A percentile compares a stretch with the other conserved stretches of the same genome.
Evolutionary conservation across 2,797 vertebrate genomes (phyloP).

Genomic region (Scolopax bukidnonensis): DNA sequence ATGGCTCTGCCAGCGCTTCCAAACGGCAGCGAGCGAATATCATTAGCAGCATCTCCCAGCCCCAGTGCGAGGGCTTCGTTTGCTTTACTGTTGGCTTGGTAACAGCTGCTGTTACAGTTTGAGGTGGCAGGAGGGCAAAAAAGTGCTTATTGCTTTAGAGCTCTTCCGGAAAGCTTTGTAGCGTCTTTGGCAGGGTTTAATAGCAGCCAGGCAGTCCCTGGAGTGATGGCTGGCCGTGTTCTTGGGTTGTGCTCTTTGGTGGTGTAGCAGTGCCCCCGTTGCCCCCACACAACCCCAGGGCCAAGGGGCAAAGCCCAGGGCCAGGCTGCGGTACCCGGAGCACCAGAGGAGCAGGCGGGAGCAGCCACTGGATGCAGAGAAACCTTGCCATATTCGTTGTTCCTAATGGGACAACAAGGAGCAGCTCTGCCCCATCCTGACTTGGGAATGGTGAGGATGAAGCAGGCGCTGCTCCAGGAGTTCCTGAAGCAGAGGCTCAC

Average conservation of each 20-base stretch:
- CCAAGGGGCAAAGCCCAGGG: background rate
- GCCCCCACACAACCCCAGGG: background rate
- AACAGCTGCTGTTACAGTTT: conserved; percentile 54
- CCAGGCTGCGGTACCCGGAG: background rate
- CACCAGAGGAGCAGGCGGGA: background rate
- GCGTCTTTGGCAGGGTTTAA: conserved; percentile 39
- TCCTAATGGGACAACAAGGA: fast-evolving
- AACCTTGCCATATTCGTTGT: background rate
- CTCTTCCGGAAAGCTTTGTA: conserved; percentile 46
- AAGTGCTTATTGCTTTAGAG: conserved; percentile 36
- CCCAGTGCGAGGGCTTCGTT: background rate
- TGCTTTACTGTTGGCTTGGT: conserved; percentile 66
- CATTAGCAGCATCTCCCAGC: conserved; percentile 2
- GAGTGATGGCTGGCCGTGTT: background rate
- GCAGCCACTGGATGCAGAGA: background rate
- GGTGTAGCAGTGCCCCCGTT: background rate
- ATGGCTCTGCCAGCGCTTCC: background rate
- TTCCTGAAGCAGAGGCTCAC: background rate
- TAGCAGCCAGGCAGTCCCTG: background rate
- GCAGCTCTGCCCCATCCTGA: background rate
- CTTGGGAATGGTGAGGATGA: background rate
- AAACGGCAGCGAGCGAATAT: background rate
- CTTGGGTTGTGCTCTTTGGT: background rate
- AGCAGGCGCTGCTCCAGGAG: background rate
- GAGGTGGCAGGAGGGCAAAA: conserved; percentile 60